Percentiles rank a stretch among this genome's conserved stretches.
Evolutionary conservation across 2,113 vertebrate genomes (phyloP).

Genomic region (Crotophaga sulcirostris): DNA sequence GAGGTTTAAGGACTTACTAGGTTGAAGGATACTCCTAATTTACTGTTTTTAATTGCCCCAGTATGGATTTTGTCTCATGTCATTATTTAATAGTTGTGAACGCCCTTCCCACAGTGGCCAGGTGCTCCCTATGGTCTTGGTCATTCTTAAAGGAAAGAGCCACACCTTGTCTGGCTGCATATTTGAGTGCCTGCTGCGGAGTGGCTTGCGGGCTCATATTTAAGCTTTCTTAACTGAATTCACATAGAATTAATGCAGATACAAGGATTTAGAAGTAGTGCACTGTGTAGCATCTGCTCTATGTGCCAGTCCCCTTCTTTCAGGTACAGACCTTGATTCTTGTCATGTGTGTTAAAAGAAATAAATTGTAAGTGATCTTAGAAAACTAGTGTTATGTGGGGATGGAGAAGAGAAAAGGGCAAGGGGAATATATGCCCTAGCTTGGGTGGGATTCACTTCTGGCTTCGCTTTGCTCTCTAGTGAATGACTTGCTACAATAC

Average conservation of each 20-base stretch:
- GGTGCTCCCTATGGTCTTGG: background rate
- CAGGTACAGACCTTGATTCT: background rate
- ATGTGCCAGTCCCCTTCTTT: background rate
- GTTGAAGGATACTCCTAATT: background rate
- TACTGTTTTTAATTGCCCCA: background rate
- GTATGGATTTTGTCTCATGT: background rate
- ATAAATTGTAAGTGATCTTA: background rate
- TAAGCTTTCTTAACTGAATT: background rate
- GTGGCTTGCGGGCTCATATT: background rate
- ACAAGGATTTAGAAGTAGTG: background rate
- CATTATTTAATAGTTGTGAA: background rate
- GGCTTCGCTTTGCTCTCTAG: background rate
- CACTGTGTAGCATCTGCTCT: background rate
- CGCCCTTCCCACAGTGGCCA: background rate
- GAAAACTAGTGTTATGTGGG: background rate
- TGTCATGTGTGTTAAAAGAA: background rate
- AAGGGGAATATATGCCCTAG: background rate
- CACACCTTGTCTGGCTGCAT: background rate
- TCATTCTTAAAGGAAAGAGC: background rate
- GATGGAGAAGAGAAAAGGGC: background rate
- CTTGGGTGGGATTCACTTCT: background rate
- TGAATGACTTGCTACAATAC: background rate
- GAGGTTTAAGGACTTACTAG: background rate
- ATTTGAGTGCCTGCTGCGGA: background rate
- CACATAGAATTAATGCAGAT: background rate